Evolutionary conservation across 1,140 invertebrate genomes (phyloP).

Genomic region (Bombus vancouverensis): DNA sequence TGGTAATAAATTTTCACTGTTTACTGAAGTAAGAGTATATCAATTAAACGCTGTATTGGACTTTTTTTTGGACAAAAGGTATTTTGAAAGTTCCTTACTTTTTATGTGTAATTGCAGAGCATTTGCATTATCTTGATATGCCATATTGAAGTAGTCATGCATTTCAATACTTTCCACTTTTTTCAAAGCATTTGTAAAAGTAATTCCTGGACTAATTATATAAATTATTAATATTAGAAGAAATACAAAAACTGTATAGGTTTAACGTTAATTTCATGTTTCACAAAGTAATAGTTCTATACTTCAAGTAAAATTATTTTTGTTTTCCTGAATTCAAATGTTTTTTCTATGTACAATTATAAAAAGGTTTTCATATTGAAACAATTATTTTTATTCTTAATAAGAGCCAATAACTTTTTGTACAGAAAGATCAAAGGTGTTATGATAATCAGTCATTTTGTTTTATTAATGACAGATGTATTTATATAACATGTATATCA

Average conservation of each 20-base stretch:
- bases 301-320: slow-evolving; percentile 29
- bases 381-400: slow-evolving; percentile 38
- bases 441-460: slow-evolving; percentile 53
- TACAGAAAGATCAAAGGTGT: slow-evolving; percentile 33
- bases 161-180: slow-evolving; percentile 57
- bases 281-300: slow-evolving; percentile 15
- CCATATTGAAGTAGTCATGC: slow-evolving; percentile 67
- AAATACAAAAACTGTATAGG: slow-evolving; percentile 47
- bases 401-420: slow-evolving; percentile 11
- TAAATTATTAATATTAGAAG: slow-evolving; percentile 50
- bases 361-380: background rate
- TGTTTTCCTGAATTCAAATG: slow-evolving; percentile 27
- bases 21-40: slow-evolving; percentile 61
- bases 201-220: slow-evolving; percentile 32
- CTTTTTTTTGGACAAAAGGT: background rate
- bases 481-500: slow-evolving; percentile 73
- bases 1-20: slow-evolving; percentile 74
- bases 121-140: slow-evolving; percentile 61
- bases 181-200: slow-evolving; percentile 17
- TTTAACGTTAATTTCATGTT: slow-evolving; percentile 62
- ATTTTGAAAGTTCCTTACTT: slow-evolving; percentile 56
- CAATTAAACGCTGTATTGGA: slow-evolving; percentile 25
- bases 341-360: slow-evolving; percentile 18
- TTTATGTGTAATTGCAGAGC: slow-evolving; percentile 66
- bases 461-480: slow-evolving; percentile 68